Evolutionary conservation across 2,888 invertebrate genomes (phyloP), one percentile per base, ranked within the genome.

Genomic region (Sclerodermus sp.): DNA sequence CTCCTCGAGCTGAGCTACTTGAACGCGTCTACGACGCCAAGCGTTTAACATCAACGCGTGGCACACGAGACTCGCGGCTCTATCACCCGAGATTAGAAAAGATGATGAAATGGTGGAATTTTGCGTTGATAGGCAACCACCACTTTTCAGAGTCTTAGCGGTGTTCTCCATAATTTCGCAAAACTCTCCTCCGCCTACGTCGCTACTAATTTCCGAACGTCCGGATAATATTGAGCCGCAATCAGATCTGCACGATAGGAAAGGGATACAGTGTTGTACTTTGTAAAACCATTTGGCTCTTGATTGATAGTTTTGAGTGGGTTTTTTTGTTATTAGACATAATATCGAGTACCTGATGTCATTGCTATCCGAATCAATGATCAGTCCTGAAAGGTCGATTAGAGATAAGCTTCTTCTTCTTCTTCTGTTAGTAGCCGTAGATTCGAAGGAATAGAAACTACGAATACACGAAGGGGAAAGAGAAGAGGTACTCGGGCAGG

Each of bases 11-110:
- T 80, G 79, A 1, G 73, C 70, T 34, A 82, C 73, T 51, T 84
- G 84, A 38, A 79, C 77, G 23, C 83, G 77, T 18, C 83, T 79
- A 2, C 79, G 75, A 29, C 84, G 73, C 84, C 84, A 84, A 1
- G 82, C 82, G 36, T 80, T 79, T 42, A 83, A 57, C 62, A 82
- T 64, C 73, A 84, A 78, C 59, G 81, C 79, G 47, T 77, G 76
- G 16, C 79, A 80, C 36, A 84, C 75, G 42, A 76, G 70, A 10
- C 73, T 76, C 0, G 81, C 83, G 1, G 84, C 83, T 57, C 69
- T 64, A 4, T 23, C 12, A 12, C n/a, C 12, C 5, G 6, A 18
- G 23, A 39, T 8, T 30, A 9, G 17, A n/a, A 14, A 37, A 29
- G n/a, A n/a, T n/a, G n/a, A n/a, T n/a, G n/a, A n/a, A n/a, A n/a